A percentile compares a stretch with the other conserved stretches of the same genome.
These are phyloP conservation scores for Nowickia ferox DNA, from an alignment of 2,888 invertebrate genomes.

Conservation along the genomic window DNA sequence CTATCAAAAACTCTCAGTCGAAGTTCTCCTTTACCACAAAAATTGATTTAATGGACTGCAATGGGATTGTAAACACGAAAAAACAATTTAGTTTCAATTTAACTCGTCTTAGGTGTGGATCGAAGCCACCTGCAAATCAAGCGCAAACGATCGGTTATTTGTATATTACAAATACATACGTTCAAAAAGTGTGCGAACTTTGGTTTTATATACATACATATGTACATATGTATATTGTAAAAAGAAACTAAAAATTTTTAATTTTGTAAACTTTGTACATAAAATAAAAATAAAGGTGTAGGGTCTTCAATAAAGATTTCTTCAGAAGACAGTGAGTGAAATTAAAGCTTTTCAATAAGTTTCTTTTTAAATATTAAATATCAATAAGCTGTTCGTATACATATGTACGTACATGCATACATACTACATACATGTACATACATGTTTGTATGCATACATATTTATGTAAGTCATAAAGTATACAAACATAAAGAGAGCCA, in stretches of 20 bases:
- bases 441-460: not conserved
- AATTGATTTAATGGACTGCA: constrained; percentile 12
- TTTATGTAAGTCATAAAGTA: not conserved
- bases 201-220: constrained; percentile 43
- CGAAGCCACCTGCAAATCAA: constrained; percentile 43
- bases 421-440: not conserved
- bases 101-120: constrained; percentile 73
- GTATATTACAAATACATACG: constrained; percentile 18
- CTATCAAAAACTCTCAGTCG: constrained; percentile 27
- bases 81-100: constrained; percentile 77
- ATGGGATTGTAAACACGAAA: constrained; percentile 37
- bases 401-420: not conserved
- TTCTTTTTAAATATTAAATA: constrained; percentile 16
- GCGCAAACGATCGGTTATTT: constrained; percentile 25
- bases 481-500: not conserved
- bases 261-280: constrained; percentile 65
- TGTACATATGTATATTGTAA: not conserved
- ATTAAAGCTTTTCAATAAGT: constrained; percentile 39
- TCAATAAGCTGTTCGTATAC: constrained; percentile 1
- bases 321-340: constrained; percentile 19
- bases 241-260: not conserved
- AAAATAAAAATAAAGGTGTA: not conserved
- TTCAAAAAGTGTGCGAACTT: constrained; percentile 64
- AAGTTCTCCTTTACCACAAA: not conserved
- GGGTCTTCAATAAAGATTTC: not conserved